Conservation (phyloP, 2,797 vertebrate species). For the Synaphobranchus kaupii region DNA sequence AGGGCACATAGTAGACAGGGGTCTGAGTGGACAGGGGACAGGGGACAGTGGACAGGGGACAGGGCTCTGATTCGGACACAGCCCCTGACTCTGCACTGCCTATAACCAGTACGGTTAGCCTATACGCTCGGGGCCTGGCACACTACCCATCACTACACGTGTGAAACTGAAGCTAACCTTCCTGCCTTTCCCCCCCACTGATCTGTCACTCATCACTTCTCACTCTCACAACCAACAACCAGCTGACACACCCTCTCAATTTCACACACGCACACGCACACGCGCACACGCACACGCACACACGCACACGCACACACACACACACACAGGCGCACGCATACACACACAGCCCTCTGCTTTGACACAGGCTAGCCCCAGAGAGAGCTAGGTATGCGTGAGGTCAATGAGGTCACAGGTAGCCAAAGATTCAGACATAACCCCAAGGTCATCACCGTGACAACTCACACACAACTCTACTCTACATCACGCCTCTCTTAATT, state of each 20-base stretch:
- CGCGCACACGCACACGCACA: not conserved
- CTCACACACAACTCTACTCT: not conserved
- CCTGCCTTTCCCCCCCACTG: not conserved
- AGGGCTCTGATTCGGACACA: too few species aligned
- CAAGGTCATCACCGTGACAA: not conserved
- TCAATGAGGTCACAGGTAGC: not conserved
- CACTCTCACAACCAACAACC: not conserved
- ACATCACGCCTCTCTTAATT: not conserved
- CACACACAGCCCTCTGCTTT: not conserved
- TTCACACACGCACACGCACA: conserved; percentile 24
- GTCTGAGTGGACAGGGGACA: too few species aligned
- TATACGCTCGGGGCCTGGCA: conserved; percentile 38
- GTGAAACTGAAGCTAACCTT: not conserved
- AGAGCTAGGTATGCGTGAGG: not conserved
- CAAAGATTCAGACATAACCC: not conserved
- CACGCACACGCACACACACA: conserved; percentile 15
- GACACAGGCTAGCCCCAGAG: not conserved
- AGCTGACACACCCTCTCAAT: not conserved
- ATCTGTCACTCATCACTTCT: conserved; percentile 11
- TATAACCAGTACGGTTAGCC: conserved; percentile 49
- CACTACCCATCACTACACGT: conserved; percentile 14
- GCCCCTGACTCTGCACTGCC: conserved; percentile 60
- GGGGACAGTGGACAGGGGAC: too few species aligned
- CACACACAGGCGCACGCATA: not conserved
- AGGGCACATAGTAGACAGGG: too few species aligned